A percentile compares a stretch with the other conserved stretches of the same genome.
These are phyloP conservation scores for Scaptomyza caliginosa DNA, from an alignment of 2,888 invertebrate species.

Conservation along the genomic window DNA sequence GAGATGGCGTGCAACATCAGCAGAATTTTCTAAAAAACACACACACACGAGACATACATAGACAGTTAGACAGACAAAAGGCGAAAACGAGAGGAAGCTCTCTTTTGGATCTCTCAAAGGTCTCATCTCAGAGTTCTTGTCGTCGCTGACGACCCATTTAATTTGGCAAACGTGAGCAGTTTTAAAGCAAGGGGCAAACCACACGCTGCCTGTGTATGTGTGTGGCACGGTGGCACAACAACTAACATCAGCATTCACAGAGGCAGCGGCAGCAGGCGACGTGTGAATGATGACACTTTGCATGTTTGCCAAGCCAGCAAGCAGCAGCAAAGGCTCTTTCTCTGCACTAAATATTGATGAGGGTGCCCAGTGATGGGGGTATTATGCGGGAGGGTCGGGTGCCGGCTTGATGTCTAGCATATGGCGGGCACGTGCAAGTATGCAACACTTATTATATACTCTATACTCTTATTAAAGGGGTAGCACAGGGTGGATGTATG, in stretches of 20 bases:
- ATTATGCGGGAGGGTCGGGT: background rate
- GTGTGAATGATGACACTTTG: slow-evolving; percentile 81
- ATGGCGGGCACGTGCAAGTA: slow-evolving; percentile 70
- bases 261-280: slow-evolving; percentile 50
- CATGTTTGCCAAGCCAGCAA: slow-evolving; percentile 76
- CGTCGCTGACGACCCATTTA: slow-evolving; percentile 73
- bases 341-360: slow-evolving; percentile 77
- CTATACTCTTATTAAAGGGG: background rate
- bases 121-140: slow-evolving; percentile 30
- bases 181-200: slow-evolving; percentile 60
- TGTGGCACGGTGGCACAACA: slow-evolving; percentile 1
- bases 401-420: slow-evolving; percentile 35
- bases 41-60: background rate
- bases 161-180: slow-evolving; percentile 80
- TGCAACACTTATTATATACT: slow-evolving; percentile 65
- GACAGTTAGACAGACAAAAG: slow-evolving; percentile 35
- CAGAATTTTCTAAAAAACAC: slow-evolving; percentile 58
- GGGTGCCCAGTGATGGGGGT: slow-evolving; percentile 45
- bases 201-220: slow-evolving; percentile 24
- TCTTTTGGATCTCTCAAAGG: slow-evolving; percentile 15
- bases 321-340: slow-evolving; percentile 31
- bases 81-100: slow-evolving; percentile 53
- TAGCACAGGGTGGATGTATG: background rate
- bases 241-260: slow-evolving; percentile 10
- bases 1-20: slow-evolving; percentile 72